Base-by-base conservation (phyloP, 2,797 vertebrate genomes). In the Amblyopsis hoosieri region DNA sequence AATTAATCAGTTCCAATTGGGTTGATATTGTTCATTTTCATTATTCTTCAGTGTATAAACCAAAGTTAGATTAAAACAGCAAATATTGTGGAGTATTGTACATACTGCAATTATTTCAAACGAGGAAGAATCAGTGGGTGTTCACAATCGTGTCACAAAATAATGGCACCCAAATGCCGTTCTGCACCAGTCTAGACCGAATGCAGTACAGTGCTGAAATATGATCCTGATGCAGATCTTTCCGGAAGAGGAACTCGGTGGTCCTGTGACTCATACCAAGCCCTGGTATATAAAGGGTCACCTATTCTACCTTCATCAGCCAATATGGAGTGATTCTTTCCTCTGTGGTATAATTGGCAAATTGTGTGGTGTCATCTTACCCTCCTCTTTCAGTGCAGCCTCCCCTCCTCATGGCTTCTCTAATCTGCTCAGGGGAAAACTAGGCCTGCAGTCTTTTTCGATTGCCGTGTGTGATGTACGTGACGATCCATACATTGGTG, bases 341-440 rank as follows among this genome's bases (percentile, higher is more conserved):
- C 79, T 85, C 80, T 1, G 54, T 82, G 84, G 85, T 80, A 83
- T 85, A 86, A 86, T 89, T 89, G 80, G 80, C 87, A 69, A 84
- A 83, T 71, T 1, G 52, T 45, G 69, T 1, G 79, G 90, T 92
- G 84, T 90, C 90, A 66, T 79, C 80, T 90, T 91, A 91, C 89
- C 70, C 75, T 79, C 54, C 74, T 81, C 87, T 88, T 84, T 90
- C 84, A 87, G 80, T 84, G 82, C 80, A 0, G 71, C 83, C 69
- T 82, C 72, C 76, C 63, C 59, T 67, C 62, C 62, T 73, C 67
- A 67, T 60, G 69, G 75, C 62, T 48, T 57, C 67, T 62, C 53
- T 57, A 86, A 80, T 4, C 65, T 67, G 60, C 71, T 69, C 64
- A 46, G 63, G 60, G 62, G 72, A 60, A 79, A 70, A 69, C 64